A percentile compares a stretch with the other conserved stretches of the same genome.
Conservation (phyloP, 2,797 vertebrate species). For the Coregonus suidteri region DNA sequence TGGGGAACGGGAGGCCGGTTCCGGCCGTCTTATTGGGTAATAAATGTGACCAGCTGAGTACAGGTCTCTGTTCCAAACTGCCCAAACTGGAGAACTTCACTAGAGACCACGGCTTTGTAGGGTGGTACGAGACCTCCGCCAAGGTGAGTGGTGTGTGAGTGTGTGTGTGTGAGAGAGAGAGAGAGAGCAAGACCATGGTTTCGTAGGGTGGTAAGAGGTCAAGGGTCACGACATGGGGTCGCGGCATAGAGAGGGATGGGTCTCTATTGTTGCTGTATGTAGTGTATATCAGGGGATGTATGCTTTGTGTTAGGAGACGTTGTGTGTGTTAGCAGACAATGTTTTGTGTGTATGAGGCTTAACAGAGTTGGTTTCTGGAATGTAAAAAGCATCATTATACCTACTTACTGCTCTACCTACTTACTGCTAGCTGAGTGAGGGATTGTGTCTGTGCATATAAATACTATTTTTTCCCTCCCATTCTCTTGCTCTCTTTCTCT, state of each 20-base stretch:
- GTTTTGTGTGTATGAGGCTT: background rate
- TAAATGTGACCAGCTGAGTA: slow-evolving; percentile 76
- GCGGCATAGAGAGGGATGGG: background rate
- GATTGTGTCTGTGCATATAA: background rate
- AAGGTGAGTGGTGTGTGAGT: slow-evolving; percentile 60
- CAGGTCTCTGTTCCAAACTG: slow-evolving; percentile 70
- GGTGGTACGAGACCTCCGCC: slow-evolving; percentile 81
- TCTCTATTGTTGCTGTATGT: background rate
- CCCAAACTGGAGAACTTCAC: slow-evolving; percentile 78
- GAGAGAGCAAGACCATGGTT: background rate
- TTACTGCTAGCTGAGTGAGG: background rate
- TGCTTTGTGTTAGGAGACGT: background rate
- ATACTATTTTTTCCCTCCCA: background rate
- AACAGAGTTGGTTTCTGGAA: background rate
- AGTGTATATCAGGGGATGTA: background rate
- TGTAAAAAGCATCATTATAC: background rate
- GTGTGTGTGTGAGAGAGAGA: no score
- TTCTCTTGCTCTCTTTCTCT: background rate
- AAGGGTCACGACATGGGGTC: background rate
- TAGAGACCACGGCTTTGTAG: slow-evolving; percentile 74
- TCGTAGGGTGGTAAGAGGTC: background rate
- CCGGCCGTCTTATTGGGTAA: slow-evolving; percentile 80
- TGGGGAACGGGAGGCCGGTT: slow-evolving; percentile 73
- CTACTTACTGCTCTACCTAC: no score
- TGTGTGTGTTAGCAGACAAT: background rate